Percentiles rank a stretch among this genome's conserved stretches.
Conservation (phyloP, 1,140 invertebrate genomes). For the Drosophila navojoa region DNA sequence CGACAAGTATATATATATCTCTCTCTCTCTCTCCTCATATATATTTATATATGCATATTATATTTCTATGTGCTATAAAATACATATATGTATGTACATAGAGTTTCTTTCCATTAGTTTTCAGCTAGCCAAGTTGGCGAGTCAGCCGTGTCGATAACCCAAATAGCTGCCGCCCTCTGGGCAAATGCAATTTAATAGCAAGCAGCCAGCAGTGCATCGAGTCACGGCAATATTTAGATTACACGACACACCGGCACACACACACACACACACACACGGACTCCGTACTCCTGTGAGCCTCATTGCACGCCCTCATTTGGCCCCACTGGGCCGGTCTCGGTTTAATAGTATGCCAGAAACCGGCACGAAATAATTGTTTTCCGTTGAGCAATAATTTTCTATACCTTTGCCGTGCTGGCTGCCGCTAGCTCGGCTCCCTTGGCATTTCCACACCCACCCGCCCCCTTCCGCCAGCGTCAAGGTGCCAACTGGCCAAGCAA, state of each 20-base stretch:
- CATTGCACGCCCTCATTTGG: background rate
- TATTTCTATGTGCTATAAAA: background rate
- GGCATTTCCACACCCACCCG: conserved; percentile 34
- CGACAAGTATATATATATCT: no score
- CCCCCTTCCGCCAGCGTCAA: conserved; percentile 22
- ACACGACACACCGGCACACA: conserved; percentile 48
- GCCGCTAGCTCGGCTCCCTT: conserved; percentile 28
- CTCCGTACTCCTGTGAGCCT: background rate
- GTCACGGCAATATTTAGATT: conserved; percentile 79
- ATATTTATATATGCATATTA: conserved; percentile 4
- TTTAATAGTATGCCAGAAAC: conserved; percentile 62
- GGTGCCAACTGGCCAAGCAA: conserved; percentile 26
- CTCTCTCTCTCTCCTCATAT: background rate
- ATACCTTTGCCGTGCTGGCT: conserved; percentile 46
- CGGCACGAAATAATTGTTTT: conserved; percentile 76
- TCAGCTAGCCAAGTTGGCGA: background rate
- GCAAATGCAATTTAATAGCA: conserved; percentile 65
- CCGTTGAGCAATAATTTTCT: conserved; percentile 80
- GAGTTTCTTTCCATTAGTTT: conserved; percentile 3
- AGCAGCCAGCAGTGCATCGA: conserved; percentile 45
- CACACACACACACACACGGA: conserved; percentile 2
- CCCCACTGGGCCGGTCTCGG: conserved; percentile 20
- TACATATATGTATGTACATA: background rate
- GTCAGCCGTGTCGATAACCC: conserved; percentile 64
- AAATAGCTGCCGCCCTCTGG: conserved; percentile 47